phyloP scores from a whole-genome alignment of 2,797 vertebrate species.

The Chelidonichthys spinosus region DNA sequence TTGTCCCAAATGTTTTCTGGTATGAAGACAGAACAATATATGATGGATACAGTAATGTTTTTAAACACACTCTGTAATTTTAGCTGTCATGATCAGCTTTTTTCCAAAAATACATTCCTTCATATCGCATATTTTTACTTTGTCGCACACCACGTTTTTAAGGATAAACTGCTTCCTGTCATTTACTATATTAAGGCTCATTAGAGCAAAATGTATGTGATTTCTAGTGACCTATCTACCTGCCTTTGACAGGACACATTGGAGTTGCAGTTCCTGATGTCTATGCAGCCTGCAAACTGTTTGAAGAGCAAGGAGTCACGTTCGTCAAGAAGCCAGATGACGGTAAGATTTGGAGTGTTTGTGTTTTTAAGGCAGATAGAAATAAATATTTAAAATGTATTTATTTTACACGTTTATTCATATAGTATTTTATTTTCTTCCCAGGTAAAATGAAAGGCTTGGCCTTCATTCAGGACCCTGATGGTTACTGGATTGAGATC shows the following conservation, averaged over 20 bases:
- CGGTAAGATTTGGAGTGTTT: constrained; percentile 79
- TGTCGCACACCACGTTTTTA: background rate
- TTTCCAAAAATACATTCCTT: background rate
- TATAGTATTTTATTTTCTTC: background rate
- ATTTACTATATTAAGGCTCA: background rate
- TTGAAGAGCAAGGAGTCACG: constrained; percentile 94
- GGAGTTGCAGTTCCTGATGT: constrained; percentile 97
- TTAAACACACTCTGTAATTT: background rate
- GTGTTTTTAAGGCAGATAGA: background rate
- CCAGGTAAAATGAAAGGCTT: constrained; percentile 98
- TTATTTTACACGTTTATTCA: background rate
- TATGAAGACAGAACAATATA: background rate
- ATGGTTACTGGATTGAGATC: constrained; percentile 99
- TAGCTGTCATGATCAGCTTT: background rate
- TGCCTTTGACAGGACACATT: constrained; percentile 89
- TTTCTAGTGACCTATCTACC: background rate
- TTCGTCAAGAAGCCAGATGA: constrained; percentile 98
- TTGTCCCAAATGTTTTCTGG: background rate
- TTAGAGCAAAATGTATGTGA: background rate
- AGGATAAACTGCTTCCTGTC: too few species aligned
- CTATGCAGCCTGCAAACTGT: constrained; percentile 91
- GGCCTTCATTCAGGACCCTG: constrained; percentile 98
- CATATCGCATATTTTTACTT: background rate
- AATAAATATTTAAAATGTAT: background rate
- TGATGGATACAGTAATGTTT: background rate